phyloP scores from a whole-genome alignment of 2,113 vertebrate genomes.

The Choloepus hoffmanni region DNA sequence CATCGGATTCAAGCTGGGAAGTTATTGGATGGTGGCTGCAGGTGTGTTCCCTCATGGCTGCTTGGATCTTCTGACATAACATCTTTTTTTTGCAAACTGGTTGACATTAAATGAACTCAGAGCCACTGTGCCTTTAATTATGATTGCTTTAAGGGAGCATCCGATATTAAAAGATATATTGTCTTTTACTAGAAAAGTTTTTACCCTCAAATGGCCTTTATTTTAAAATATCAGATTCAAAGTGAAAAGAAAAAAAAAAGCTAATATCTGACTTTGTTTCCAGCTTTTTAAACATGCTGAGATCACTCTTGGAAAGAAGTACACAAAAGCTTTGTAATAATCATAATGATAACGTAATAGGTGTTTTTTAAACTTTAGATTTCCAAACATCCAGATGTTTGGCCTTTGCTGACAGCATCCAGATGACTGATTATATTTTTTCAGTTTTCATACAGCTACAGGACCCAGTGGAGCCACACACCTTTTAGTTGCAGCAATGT shows the following conservation, averaged over 20 bases:
- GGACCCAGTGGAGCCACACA: conserved; percentile 4
- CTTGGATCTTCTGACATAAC: not conserved
- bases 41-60: not conserved
- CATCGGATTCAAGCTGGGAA: rapidly evolving
- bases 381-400: conserved; percentile 79
- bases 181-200: not conserved
- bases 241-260: conserved; percentile 59
- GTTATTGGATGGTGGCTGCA: rapidly evolving
- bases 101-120: not conserved
- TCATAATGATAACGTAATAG: conserved; percentile 77
- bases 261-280: conserved; percentile 54
- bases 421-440: conserved; percentile 62
- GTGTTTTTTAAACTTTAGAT: conserved; percentile 63
- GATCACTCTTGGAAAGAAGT: conserved; percentile 78
- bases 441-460: conserved; percentile 35
- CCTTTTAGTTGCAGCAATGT: not conserved
- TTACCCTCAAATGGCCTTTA: not conserved
- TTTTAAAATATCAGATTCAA: conserved; percentile 43
- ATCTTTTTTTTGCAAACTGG: not conserved
- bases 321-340: conserved; percentile 64
- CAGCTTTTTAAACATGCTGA: conserved; percentile 70
- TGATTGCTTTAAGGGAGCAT: not conserved
- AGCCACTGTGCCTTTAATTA: not conserved
- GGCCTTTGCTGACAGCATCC: conserved; percentile 58
- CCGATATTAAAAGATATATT: not conserved